Percentiles rank a stretch among this genome's conserved stretches.
Evolutionary conservation across 2,797 vertebrate species (phyloP).

Genomic region (Leptodactylus fallax): DNA sequence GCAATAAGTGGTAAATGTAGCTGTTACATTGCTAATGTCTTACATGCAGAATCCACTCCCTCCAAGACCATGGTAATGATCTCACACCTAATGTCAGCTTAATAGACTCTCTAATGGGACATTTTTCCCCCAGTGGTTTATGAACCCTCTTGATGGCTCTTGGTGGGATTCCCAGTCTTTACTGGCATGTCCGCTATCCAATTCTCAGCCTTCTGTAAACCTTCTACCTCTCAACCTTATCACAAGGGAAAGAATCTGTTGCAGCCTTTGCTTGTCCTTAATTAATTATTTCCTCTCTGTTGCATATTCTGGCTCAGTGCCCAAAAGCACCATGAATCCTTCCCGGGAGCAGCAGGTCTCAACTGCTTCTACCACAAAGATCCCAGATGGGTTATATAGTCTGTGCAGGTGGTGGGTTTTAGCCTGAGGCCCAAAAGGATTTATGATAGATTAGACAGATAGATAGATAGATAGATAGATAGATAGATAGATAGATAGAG

Average conservation of each 20-base stretch:
- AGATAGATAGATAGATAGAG: neutral
- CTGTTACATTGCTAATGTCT: slow-evolving; percentile 67
- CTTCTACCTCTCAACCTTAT: slow-evolving; percentile 71
- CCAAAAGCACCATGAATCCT: slow-evolving; percentile 68
- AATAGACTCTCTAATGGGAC: slow-evolving; percentile 71
- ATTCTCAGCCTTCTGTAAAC: slow-evolving; percentile 68
- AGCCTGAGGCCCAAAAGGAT: slow-evolving; percentile 8
- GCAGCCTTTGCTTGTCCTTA: slow-evolving; percentile 73
- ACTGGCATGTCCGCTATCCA: slow-evolving; percentile 56
- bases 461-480: neutral
- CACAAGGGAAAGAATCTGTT: slow-evolving; percentile 72
- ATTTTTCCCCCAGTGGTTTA: slow-evolving; percentile 67
- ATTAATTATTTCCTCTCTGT: slow-evolving; percentile 76
- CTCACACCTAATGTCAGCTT: slow-evolving; percentile 75
- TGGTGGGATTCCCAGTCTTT: slow-evolving; percentile 47
- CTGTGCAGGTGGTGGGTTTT: slow-evolving; percentile 27
- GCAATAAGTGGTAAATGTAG: slow-evolving; percentile 67
- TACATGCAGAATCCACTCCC: slow-evolving; percentile 69
- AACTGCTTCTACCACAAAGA: slow-evolving; percentile 59
- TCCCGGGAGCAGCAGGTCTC: slow-evolving; percentile 66
- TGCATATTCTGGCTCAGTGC: slow-evolving; percentile 72
- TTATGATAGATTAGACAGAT: neutral
- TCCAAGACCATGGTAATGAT: slow-evolving; percentile 68
- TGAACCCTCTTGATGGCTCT: slow-evolving; percentile 65
- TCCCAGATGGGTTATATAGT: slow-evolving; percentile 35